These are phyloP conservation scores for Grus americana DNA, from an alignment of 2,113 vertebrate genomes.

Conservation along the genomic window DNA sequence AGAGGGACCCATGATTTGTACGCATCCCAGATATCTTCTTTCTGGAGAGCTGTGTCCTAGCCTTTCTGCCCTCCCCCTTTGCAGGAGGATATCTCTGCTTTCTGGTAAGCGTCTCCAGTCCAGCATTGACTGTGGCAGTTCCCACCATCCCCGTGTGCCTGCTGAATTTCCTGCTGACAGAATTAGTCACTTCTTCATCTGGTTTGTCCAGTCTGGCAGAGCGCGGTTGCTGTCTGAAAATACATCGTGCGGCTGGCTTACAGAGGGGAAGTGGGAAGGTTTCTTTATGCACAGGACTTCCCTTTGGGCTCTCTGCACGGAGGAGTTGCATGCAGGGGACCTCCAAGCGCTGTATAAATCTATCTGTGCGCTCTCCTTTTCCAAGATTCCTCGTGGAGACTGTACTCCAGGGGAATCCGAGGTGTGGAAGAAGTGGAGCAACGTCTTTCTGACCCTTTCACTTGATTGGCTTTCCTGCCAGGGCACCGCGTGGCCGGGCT, in stretches of 20 bases:
- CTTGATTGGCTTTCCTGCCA: not conserved
- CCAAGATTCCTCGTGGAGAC: rapidly evolving
- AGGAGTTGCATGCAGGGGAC: not conserved
- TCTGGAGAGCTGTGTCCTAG: rapidly evolving
- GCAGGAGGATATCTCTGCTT: not conserved
- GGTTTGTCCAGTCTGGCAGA: slow-evolving; percentile 41
- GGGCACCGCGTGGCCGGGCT: not conserved
- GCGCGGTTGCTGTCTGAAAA: slow-evolving; percentile 11
- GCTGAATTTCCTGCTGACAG: not conserved
- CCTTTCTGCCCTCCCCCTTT: too few species aligned
- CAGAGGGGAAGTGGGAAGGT: not conserved
- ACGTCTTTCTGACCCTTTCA: not conserved
- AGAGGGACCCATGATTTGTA: not conserved
- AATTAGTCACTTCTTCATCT: slow-evolving; percentile 44
- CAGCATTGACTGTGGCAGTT: not conserved
- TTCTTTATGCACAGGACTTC: not conserved
- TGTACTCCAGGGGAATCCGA: not conserved
- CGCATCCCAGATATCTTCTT: not conserved
- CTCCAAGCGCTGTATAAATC: rapidly evolving
- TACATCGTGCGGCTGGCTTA: not conserved
- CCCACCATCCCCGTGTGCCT: not conserved
- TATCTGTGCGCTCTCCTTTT: rapidly evolving
- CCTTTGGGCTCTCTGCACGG: rapidly evolving
- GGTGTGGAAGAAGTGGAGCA: not conserved
- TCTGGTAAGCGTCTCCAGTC: rapidly evolving